A percentile compares a stretch with the other conserved stretches of the same genome.
Conservation (phyloP, 1,140 invertebrate species). For the Mercenaria mercenaria region DNA sequence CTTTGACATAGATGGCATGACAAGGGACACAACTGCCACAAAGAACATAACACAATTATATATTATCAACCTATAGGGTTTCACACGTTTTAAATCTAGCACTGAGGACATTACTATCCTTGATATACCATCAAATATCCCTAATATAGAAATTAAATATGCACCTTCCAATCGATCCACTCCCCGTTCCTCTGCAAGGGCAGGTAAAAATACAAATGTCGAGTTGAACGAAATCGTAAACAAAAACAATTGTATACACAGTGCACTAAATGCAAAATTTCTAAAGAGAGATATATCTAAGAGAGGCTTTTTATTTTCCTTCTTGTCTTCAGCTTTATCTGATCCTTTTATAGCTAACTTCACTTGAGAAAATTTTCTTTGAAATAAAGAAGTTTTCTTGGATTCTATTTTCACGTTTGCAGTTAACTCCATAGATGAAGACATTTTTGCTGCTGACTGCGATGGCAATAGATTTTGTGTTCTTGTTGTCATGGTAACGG, state of each 20-base stretch:
- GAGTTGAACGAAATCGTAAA: slow-evolving; percentile 78
- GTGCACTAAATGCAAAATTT: slow-evolving; percentile 76
- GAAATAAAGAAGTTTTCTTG: slow-evolving; percentile 18
- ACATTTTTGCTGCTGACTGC: slow-evolving; percentile 39
- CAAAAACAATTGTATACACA: slow-evolving; percentile 76
- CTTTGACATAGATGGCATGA: slow-evolving; percentile 69
- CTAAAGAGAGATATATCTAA: slow-evolving; percentile 76
- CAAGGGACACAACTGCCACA: slow-evolving; percentile 66
- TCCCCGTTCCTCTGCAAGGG: slow-evolving; percentile 75
- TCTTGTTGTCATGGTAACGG: slow-evolving; percentile 8
- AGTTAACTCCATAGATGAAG: slow-evolving; percentile 29
- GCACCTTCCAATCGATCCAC: slow-evolving; percentile 71
- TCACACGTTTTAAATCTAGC: slow-evolving; percentile 72
- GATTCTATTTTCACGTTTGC: slow-evolving; percentile 39
- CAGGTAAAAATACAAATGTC: slow-evolving; percentile 79
- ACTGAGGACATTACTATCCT: slow-evolving; percentile 74
- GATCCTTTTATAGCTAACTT: slow-evolving; percentile 24
- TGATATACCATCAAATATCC: slow-evolving; percentile 74
- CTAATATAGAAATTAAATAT: slow-evolving; percentile 73
- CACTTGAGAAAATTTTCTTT: slow-evolving; percentile 21
- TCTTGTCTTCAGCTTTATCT: background rate
- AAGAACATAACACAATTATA: slow-evolving; percentile 78
- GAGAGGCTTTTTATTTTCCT: slow-evolving; percentile 21
- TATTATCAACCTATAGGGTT: slow-evolving; percentile 71
- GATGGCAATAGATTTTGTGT: slow-evolving; percentile 22